A percentile compares a stretch with the other conserved stretches of the same genome.
These are phyloP conservation scores for Cygnus atratus DNA, from an alignment of 2,113 vertebrate species.

Conservation along the genomic window DNA sequence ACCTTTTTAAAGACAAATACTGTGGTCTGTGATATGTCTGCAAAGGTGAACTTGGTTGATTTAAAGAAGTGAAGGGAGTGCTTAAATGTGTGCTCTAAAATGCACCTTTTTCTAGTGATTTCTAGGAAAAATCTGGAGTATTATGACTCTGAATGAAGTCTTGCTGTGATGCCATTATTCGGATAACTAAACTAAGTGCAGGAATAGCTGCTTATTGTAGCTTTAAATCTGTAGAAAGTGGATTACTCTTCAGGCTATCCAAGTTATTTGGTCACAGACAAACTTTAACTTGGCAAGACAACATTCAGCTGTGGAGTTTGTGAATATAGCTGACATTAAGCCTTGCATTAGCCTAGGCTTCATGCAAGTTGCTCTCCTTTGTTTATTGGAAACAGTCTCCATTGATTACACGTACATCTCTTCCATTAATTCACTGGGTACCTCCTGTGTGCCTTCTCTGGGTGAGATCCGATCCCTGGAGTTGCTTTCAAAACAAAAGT, in stretches of 20 bases:
- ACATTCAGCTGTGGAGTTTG: neutral
- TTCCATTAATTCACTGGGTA: neutral
- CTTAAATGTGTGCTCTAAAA: conserved; percentile 10
- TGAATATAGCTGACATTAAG: neutral
- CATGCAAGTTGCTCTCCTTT: neutral
- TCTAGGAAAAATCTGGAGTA: neutral
- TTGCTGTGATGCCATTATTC: neutral
- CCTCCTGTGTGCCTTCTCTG: neutral
- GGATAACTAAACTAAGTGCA: neutral
- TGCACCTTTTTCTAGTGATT: neutral
- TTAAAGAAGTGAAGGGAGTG: neutral
- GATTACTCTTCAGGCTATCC: neutral
- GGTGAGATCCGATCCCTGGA: neutral
- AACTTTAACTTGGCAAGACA: neutral
- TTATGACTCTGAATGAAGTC: neutral
- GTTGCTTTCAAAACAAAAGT: neutral
- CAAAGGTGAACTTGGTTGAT: neutral
- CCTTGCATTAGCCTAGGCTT: neutral
- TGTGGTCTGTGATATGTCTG: neutral
- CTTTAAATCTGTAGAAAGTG: neutral
- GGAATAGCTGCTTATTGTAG: neutral
- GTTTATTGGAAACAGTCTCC: neutral
- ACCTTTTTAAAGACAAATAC: conserved; percentile 26
- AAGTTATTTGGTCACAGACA: neutral
- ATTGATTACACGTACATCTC: neutral